Percentiles rank a stretch among this genome's conserved stretches.
phyloP scores from a whole-genome alignment of 2,797 vertebrate species.

The Botia almorhae region DNA sequence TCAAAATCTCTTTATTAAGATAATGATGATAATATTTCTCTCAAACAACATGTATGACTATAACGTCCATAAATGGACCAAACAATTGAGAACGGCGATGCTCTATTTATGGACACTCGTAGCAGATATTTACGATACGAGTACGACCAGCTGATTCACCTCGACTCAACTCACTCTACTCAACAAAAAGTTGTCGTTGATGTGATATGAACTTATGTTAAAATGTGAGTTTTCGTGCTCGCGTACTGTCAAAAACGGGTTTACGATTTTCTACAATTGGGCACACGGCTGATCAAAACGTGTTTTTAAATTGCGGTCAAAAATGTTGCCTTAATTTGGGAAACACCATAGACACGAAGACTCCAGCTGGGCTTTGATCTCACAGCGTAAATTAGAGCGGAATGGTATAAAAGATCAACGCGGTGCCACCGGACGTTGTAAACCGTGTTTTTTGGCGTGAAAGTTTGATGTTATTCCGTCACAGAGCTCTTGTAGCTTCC shows the following conservation, averaged over 20 bases:
- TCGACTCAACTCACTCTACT: conserved; percentile 34
- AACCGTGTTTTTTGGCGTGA: conserved; percentile 17
- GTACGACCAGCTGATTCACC: conserved; percentile 24
- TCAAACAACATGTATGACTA: background rate
- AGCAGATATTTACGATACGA: background rate
- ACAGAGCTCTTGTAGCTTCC: conserved; percentile 4
- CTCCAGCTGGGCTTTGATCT: conserved; percentile 64
- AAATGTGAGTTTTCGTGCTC: too few relatives aligned
- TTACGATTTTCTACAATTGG: background rate
- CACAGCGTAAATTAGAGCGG: conserved; percentile 15
- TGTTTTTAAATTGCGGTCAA: background rate
- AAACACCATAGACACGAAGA: conserved; percentile 55
- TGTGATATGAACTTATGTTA: too few relatives aligned
- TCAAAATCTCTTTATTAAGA: background rate
- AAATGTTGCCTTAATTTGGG: conserved; percentile 43
- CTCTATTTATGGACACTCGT: conserved; percentile 13
- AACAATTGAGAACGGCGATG: conserved; percentile 18
- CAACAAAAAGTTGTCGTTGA: conserved; percentile 12
- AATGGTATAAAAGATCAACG: background rate
- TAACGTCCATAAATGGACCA: conserved; percentile 25
- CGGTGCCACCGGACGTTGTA: background rate
- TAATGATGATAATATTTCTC: background rate
- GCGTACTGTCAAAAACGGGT: too few relatives aligned
- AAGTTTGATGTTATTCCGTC: conserved; percentile 37
- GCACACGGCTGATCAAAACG: background rate